Evolutionary conservation across 2,888 invertebrate genomes (phyloP).

Genomic region (Drosophila paramelanica): DNA sequence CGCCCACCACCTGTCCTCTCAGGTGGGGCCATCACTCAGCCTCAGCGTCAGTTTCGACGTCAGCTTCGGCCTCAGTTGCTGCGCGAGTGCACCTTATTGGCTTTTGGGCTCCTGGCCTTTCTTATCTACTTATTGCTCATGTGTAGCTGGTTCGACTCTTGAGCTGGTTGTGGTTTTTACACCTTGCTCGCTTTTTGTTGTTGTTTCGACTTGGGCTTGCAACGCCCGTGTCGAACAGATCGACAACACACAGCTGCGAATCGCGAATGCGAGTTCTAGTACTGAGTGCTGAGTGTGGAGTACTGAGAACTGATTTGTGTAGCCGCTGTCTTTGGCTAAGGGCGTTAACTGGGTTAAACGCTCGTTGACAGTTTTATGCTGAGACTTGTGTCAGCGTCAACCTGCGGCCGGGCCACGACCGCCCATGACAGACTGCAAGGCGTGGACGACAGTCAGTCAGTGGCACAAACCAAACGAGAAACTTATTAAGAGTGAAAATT

Average conservation of each 20-base stretch:
- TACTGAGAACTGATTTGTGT: constrained; percentile 10
- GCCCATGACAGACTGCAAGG: constrained; percentile 34
- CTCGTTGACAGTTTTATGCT: constrained; percentile 76
- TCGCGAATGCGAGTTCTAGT: constrained; percentile 17
- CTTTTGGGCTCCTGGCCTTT: constrained; percentile 52
- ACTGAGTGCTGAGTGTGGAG: constrained; percentile 10
- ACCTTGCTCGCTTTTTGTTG: constrained; percentile 55
- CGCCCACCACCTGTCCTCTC: constrained; percentile 43
- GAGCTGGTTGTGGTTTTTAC: constrained; percentile 60
- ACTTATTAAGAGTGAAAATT: constrained; percentile 79
- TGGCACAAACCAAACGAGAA: constrained; percentile 73
- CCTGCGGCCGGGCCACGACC: constrained; percentile 16
- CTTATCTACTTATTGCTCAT: constrained; percentile 56
- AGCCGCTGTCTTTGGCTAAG: constrained; percentile 53
- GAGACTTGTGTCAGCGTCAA: constrained; percentile 33
- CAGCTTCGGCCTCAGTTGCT: constrained; percentile 19
- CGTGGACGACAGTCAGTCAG: constrained; percentile 71
- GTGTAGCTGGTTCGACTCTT: constrained; percentile 33
- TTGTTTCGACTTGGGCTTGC: constrained; percentile 17
- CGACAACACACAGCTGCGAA: constrained; percentile 25
- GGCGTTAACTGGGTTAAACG: constrained; percentile 78
- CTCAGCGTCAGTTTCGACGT: constrained; percentile 21
- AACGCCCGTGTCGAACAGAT: constrained; percentile 55
- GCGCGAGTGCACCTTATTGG: constrained; percentile 53
- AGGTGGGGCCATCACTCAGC: constrained; percentile 70